These are phyloP conservation scores for Lycia hirtaria DNA, from an alignment of 2,888 invertebrate species.

Conservation along the genomic window DNA sequence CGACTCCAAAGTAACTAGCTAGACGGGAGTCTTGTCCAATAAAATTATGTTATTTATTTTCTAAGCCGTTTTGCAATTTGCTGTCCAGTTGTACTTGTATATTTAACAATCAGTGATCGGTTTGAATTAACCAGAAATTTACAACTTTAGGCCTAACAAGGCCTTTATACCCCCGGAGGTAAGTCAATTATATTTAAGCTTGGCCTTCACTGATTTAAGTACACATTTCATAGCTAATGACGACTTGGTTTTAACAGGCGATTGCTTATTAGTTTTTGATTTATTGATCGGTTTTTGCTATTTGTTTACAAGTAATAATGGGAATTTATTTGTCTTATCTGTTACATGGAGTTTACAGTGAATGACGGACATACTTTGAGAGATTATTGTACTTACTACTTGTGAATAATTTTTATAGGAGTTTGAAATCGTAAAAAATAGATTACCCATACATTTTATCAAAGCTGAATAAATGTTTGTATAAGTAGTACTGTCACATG, in stretches of 20 bases:
- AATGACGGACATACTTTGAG: no score
- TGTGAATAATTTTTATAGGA: no score
- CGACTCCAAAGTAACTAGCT: not conserved
- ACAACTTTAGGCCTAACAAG: constrained; percentile 30
- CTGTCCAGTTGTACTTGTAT: constrained; percentile 12
- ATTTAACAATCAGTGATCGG: constrained; percentile 15
- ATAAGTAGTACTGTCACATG: no score
- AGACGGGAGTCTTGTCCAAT: constrained; percentile 6
- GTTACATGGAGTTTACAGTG: no score
- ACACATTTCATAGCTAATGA: constrained; percentile 27
- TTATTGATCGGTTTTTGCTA: constrained; percentile 24
- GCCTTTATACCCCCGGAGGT: constrained; percentile 33
- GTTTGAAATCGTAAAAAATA: no score
- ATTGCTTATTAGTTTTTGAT: constrained; percentile 40
- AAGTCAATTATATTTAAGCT: constrained; percentile 35
- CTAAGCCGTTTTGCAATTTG: constrained; percentile 12
- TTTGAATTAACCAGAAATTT: constrained; percentile 28
- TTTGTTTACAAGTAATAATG: not conserved
- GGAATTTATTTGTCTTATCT: not conserved
- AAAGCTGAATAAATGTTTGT: no score
- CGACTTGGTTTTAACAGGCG: constrained; percentile 27
- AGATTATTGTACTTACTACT: no score
- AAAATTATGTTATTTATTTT: constrained; percentile 21
- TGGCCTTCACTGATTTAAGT: constrained; percentile 35
- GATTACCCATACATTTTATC: no score